These are phyloP conservation scores for Eilema depressum DNA, from an alignment of 2,888 invertebrate genomes.

Conservation along the genomic window DNA sequence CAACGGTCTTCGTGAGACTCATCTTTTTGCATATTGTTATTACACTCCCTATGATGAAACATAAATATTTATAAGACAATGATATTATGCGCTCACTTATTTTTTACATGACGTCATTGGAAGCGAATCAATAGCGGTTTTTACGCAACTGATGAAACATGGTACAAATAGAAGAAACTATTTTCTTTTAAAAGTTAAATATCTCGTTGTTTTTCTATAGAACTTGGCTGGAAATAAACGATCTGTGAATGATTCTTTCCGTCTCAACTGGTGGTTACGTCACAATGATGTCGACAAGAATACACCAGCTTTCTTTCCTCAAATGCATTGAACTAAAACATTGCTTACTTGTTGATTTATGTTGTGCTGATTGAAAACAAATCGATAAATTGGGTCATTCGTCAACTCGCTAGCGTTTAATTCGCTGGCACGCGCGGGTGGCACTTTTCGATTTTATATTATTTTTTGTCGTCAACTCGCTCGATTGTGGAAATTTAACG, in stretches of 20 bases:
- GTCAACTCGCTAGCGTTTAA: too few species aligned
- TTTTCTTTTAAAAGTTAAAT: not conserved
- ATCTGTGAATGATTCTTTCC: slow-evolving; percentile 18
- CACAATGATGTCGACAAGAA: not conserved
- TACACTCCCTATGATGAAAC: not conserved
- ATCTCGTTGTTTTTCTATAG: slow-evolving; percentile 16
- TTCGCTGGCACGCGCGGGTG: too few species aligned
- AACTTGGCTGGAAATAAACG: slow-evolving; percentile 24
- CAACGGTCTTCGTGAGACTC: too few species aligned
- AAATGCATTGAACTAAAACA: not conserved
- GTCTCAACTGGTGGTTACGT: slow-evolving; percentile 7
- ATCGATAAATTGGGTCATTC: too few species aligned
- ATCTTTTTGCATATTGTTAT: too few species aligned
- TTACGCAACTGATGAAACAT: not conserved
- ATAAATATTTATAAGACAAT: not conserved
- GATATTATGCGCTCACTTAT: not conserved
- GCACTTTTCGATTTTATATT: too few species aligned
- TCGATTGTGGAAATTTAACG: too few species aligned
- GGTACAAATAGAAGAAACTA: not conserved
- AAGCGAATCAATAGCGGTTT: not conserved
- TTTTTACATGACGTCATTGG: not conserved
- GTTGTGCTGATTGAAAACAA: not conserved
- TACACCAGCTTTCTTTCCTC: not conserved
- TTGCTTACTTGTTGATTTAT: not conserved
- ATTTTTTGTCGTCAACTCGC: too few species aligned